These are phyloP conservation scores for Eilema caniola DNA, from an alignment of 2,888 invertebrate genomes.

Conservation along the genomic window DNA sequence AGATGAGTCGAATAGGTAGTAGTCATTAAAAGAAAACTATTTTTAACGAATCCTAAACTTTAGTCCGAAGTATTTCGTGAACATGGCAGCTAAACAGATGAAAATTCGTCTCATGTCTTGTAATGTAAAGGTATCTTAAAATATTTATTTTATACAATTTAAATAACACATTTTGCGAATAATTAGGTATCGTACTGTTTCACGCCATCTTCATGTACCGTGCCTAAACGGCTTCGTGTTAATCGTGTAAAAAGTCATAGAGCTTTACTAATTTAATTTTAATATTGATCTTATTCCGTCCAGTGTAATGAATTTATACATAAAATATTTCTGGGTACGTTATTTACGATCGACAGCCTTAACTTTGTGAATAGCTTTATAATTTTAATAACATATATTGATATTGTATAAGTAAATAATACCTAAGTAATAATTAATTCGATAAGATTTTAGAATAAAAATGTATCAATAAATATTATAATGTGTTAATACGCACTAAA, in stretches of 20 bases:
- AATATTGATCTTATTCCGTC: slow-evolving; percentile 71
- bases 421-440: slow-evolving; percentile 57
- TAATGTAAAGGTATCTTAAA: not conserved
- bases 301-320: slow-evolving; percentile 61
- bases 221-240: slow-evolving; percentile 66
- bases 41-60: too few species aligned
- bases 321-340: slow-evolving; percentile 52
- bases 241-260: slow-evolving; percentile 82
- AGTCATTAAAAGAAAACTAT: too few species aligned
- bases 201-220: slow-evolving; percentile 20
- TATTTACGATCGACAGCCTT: slow-evolving; percentile 56
- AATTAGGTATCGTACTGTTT: not conserved
- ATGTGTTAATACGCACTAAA: slow-evolving; percentile 81
- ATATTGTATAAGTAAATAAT: slow-evolving; percentile 57
- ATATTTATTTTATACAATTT: not conserved
- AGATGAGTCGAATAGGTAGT: not conserved
- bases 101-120: not conserved
- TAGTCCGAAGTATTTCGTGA: too few species aligned
- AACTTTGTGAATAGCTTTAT: slow-evolving; percentile 70
- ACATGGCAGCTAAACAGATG: too few species aligned
- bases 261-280: slow-evolving; percentile 84
- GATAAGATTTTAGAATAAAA: slow-evolving; percentile 67
- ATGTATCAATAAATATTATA: slow-evolving; percentile 78
- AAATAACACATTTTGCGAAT: not conserved
- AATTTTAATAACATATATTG: slow-evolving; percentile 63